Base-by-base conservation (phyloP, 2,888 invertebrate genomes). In the Chalcosyrphus nemorum region DNA sequence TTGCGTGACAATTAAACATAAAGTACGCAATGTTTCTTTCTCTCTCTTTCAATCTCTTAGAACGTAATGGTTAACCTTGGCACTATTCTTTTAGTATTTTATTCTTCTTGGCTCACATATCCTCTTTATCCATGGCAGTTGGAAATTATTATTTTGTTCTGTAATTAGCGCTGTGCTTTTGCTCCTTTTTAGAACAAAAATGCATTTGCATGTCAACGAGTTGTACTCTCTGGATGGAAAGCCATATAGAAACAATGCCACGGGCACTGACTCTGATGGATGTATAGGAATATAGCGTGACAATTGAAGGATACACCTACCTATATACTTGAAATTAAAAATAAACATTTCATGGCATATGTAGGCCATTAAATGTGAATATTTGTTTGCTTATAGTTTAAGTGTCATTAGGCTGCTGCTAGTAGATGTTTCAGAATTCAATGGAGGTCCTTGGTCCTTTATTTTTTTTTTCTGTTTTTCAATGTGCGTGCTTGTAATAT, bases 1-100 rank as follows among this genome's bases (percentile, higher is more conserved):
- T 81, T 85, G 81, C 85, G 81, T 85, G 81, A 71, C 68, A 78
- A 50, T 56, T 57, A 70, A 77, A 75, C 70, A 72, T 81, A 57
- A 72, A 27, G 59, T 61, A 24, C 24, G 59, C 52, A 47, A 45
- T 71, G 47, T 63, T 27, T 52, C 32, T 13, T 38, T 59, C 15
- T 63, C 43, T 21, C 35, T 45, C 45, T 54, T 35, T 29, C 9
- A 41, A 6, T 29, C 54, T 47, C 32, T 50, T 19, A 41, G 21
- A 13, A 32, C 24, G 43, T 77, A 77, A 82, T 78, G 61, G 68
- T 21, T 74, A 78, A 80, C 84, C 80, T 84, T 84, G 84, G 57
- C 74, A 84, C 77, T 63, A 21, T 76, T 76, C 41, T 50, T n/a
- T 66, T n/a, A n/a, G n/a, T n/a, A n/a, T n/a, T n/a, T n/a, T n/a